phyloP scores from a whole-genome alignment of 2,797 vertebrate species.

The Synaphobranchus kaupii region DNA sequence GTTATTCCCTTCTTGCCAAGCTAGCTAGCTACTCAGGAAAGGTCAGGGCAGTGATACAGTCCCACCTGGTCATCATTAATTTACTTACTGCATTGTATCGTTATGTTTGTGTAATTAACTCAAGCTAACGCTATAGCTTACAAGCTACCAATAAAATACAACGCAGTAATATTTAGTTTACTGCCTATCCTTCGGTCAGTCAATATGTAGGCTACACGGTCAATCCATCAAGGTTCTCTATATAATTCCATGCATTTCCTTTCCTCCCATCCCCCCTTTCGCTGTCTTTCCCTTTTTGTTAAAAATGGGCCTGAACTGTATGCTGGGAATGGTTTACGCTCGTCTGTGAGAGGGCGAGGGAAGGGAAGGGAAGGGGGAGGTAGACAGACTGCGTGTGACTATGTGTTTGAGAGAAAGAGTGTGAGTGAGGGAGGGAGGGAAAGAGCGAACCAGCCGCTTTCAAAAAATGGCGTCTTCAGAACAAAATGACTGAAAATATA shows the following conservation, averaged over 20 bases:
- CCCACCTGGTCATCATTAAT: neutral
- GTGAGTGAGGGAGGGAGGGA: slow-evolving; percentile 63
- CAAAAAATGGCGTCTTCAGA: slow-evolving; percentile 82
- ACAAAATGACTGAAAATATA: slow-evolving; percentile 78
- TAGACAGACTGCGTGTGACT: slow-evolving; percentile 36
- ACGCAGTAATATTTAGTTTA: neutral
- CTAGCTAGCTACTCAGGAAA: neutral
- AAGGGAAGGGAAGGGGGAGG: slow-evolving; percentile 31
- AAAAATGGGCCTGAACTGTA: slow-evolving; percentile 43
- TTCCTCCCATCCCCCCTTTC: slow-evolving; percentile 26
- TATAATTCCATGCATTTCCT: slow-evolving; percentile 20
- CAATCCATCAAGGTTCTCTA: slow-evolving; percentile 16
- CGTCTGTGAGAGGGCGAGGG: slow-evolving; percentile 27
- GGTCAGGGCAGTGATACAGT: neutral
- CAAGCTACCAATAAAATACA: neutral
- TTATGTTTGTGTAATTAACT: neutral
- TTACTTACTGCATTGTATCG: neutral
- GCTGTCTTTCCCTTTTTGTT: slow-evolving; percentile 32
- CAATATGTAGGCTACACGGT: neutral
- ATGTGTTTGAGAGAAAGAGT: slow-evolving; percentile 35
- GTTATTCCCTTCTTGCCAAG: neutral
- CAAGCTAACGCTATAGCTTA: neutral
- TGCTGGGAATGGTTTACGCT: slow-evolving; percentile 43
- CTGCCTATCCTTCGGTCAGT: neutral
- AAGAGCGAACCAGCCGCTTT: slow-evolving; percentile 72